Evolutionary conservation across 2,797 vertebrate genomes (phyloP).

Genomic region (Typhlichthys eigenmanni): DNA sequence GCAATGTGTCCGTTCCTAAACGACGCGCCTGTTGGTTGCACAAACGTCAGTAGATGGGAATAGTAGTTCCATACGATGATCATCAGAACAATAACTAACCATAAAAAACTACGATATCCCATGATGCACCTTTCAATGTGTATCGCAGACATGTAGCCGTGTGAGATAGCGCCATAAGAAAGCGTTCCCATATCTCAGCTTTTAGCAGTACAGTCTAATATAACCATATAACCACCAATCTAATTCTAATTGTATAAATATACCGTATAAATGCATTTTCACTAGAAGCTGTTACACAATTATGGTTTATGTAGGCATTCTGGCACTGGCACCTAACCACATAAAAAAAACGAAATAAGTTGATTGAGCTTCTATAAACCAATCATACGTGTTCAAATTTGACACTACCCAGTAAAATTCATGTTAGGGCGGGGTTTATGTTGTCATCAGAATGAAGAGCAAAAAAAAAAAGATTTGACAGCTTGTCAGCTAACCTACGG

Average conservation of each 20-base stretch:
- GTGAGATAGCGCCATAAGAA: background rate
- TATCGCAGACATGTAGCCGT: conserved; percentile 32
- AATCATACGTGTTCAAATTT: conserved; percentile 25
- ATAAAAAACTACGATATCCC: conserved; percentile 41
- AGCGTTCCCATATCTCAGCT: background rate
- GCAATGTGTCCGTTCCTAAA: conserved; percentile 35
- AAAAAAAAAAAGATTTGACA: conserved; percentile 59
- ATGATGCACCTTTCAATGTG: conserved; percentile 14
- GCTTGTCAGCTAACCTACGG: conserved; percentile 38
- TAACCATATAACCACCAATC: no score
- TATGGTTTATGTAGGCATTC: background rate
- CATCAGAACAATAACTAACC: no score
- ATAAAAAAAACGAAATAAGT: no score
- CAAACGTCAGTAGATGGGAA: conserved; percentile 27
- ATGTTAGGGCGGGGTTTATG: conserved; percentile 30
- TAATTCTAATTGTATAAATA: background rate
- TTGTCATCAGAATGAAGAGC: conserved; percentile 23
- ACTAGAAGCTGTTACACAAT: background rate
- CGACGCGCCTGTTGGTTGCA: conserved; percentile 34
- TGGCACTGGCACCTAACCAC: background rate
- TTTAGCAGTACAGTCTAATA: background rate
- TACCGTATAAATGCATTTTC: background rate
- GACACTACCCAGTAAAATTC: conserved; percentile 37
- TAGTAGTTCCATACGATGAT: conserved; percentile 27
- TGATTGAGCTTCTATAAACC: conserved; percentile 36